Percentiles rank a stretch among this genome's conserved stretches.
phyloP scores from a whole-genome alignment of 2,113 vertebrate genomes.

The Scomber scombrus region DNA sequence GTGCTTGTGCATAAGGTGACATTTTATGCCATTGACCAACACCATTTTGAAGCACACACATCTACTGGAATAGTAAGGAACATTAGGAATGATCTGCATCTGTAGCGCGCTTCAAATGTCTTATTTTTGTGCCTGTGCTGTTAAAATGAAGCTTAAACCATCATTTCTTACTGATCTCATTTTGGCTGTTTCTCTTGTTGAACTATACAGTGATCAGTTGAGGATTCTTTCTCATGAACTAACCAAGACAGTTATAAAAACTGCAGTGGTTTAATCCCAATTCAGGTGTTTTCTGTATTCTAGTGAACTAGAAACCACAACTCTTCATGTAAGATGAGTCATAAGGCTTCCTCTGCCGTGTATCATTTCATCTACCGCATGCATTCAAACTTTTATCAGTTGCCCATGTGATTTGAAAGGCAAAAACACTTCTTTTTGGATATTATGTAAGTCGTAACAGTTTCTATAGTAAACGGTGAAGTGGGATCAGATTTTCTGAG shows the following conservation, averaged over 20 bases:
- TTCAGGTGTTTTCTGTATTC: neutral
- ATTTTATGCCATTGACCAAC: too few species aligned
- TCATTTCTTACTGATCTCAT: neutral
- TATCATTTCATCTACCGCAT: slow-evolving; percentile 28
- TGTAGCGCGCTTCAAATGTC: neutral
- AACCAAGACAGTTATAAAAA: slow-evolving; percentile 7
- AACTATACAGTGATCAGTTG: slow-evolving; percentile 7
- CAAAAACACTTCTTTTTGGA: slow-evolving; percentile 37
- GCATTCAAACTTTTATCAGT: neutral
- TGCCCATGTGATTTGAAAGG: slow-evolving; percentile 11
- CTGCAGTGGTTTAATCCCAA: slow-evolving; percentile 6
- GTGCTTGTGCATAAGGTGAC: neutral
- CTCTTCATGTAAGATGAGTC: slow-evolving; percentile 35
- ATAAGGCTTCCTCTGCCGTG: slow-evolving; percentile 9
- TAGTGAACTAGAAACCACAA: slow-evolving; percentile 5
- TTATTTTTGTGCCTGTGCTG: neutral
- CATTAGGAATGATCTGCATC: neutral
- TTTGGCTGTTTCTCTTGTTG: neutral
- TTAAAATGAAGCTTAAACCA: neutral
- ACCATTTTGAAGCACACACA: too few species aligned
- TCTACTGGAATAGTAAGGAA: too few species aligned
- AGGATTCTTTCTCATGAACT: slow-evolving; percentile 35
- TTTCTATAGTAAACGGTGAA: slow-evolving; percentile 8
- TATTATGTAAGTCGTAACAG: slow-evolving; percentile 41
- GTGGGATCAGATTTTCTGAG: slow-evolving; percentile 39